These are phyloP conservation scores for Nasonia vitripennis DNA, from an alignment of 1,140 invertebrate genomes.

Conservation along the genomic window DNA sequence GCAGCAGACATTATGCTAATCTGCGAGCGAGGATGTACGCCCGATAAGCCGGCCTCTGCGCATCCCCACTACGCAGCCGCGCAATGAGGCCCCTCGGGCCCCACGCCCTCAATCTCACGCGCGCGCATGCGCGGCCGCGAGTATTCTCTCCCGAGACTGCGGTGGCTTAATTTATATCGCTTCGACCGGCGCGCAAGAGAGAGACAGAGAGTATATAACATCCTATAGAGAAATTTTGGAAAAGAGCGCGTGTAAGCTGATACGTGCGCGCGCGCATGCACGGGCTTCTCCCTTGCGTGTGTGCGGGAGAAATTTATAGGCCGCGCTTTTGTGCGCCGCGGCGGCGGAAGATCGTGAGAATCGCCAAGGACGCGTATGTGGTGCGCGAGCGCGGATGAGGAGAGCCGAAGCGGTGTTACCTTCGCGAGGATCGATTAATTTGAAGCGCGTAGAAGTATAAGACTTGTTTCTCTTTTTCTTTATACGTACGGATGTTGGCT, in stretches of 20 bases:
- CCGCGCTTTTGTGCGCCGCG: background rate
- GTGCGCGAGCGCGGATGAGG: background rate
- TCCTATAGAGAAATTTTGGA: conserved; percentile 47
- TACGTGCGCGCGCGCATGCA: background rate
- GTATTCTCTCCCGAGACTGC: conserved; percentile 1
- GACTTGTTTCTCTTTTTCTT: background rate
- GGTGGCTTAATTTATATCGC: conserved; percentile 3
- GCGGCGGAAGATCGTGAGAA: background rate
- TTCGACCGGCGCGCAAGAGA: background rate
- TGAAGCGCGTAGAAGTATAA: background rate
- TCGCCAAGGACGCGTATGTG: conserved; percentile 9
- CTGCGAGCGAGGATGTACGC: conserved; percentile 73
- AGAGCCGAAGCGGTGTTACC: background rate
- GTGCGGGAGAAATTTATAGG: background rate
- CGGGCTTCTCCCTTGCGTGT: background rate
- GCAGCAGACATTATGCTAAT: conserved; percentile 75
- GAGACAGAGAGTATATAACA: background rate
- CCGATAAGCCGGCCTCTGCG: conserved; percentile 70
- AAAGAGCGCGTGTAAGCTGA: conserved; percentile 29
- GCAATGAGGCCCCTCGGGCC: conserved; percentile 70
- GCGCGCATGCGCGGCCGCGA: conserved; percentile 12
- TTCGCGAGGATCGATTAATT: background rate
- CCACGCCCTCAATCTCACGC: conserved; percentile 73
- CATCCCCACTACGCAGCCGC: conserved; percentile 54
- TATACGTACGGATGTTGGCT: too few relatives aligned